A percentile compares a stretch with the other conserved stretches of the same genome.
phyloP scores from a whole-genome alignment of 1,140 invertebrate species.

The Tetraneura akinire region DNA sequence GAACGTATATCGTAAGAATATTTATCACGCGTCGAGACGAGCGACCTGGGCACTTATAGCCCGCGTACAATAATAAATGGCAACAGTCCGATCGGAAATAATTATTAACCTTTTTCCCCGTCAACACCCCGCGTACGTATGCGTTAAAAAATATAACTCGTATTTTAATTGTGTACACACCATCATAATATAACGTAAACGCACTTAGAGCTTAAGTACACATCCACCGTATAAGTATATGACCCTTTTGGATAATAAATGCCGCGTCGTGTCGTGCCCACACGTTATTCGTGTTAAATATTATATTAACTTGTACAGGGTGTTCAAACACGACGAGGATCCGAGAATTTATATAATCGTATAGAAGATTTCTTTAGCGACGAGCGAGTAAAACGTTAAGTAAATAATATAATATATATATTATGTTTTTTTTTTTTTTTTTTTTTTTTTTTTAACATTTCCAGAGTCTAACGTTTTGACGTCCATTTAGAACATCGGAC shows the following conservation, averaged over 20 bases:
- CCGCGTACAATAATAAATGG: not conserved
- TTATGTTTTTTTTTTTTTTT: too few species aligned
- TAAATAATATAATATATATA: not conserved
- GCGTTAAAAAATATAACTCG: not conserved
- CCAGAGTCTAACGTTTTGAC: too few species aligned
- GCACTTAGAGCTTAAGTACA: not conserved
- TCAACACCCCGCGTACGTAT: not conserved
- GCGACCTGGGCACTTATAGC: not conserved
- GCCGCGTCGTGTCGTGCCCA: slow-evolving; percentile 2
- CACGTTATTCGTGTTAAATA: not conserved
- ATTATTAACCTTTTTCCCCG: not conserved
- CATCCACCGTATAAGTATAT: not conserved
- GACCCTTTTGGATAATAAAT: not conserved
- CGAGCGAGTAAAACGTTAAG: too few species aligned
- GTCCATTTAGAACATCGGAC: too few species aligned
- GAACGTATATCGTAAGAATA: too few species aligned
- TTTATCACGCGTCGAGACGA: too few species aligned
- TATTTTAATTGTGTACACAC: not conserved
- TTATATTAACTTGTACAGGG: too few species aligned
- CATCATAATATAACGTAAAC: not conserved
- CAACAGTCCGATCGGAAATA: slow-evolving; percentile 1
- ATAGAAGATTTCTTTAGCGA: too few species aligned
- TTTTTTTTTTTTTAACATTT: too few species aligned
- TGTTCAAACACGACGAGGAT: too few species aligned
- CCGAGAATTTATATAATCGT: too few species aligned